Evolutionary conservation across 2,113 vertebrate species (phyloP).

Genomic region (Synchiropus splendidus): DNA sequence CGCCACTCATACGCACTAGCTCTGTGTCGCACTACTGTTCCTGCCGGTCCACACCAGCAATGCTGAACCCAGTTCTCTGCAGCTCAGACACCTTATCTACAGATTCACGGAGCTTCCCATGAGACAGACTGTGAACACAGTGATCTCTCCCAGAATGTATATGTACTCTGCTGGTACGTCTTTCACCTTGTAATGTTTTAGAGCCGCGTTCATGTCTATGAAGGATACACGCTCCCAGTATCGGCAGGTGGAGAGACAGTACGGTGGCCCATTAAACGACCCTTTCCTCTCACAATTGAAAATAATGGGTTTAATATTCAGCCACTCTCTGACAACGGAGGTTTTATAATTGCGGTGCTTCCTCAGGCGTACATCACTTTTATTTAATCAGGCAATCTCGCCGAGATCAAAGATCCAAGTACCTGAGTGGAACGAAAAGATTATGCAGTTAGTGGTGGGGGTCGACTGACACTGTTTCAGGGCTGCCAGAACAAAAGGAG

Average conservation of each 20-base stretch:
- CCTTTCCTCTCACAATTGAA: constrained; percentile 9
- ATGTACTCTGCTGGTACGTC: constrained; percentile 12
- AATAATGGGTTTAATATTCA: constrained; percentile 21
- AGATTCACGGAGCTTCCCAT: constrained; percentile 56
- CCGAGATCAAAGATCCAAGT: constrained; percentile 2
- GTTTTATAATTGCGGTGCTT: constrained; percentile 28
- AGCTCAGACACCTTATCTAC: constrained; percentile 55
- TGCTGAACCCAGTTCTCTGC: constrained; percentile 65
- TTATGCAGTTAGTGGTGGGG: constrained; percentile 10
- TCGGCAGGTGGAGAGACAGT: constrained; percentile 10
- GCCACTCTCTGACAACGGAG: constrained; percentile 18
- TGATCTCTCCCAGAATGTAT: constrained; percentile 11
- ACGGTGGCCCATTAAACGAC: not conserved
- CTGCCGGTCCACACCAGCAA: constrained; percentile 37
- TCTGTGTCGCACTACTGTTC: constrained; percentile 13
- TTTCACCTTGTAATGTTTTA: constrained; percentile 11
- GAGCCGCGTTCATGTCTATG: constrained; percentile 7
- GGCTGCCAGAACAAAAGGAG: constrained; percentile 18
- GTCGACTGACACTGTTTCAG: constrained; percentile 11
- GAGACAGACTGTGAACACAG: constrained; percentile 45
- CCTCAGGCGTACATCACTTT: constrained; percentile 20
- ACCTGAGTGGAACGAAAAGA: constrained; percentile 3
- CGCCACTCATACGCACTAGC: no score
- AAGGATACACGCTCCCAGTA: constrained; percentile 14
- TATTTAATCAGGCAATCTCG: constrained; percentile 3